phyloP scores from a whole-genome alignment of 2,888 invertebrate genomes.

The Apotomis betuletana region DNA sequence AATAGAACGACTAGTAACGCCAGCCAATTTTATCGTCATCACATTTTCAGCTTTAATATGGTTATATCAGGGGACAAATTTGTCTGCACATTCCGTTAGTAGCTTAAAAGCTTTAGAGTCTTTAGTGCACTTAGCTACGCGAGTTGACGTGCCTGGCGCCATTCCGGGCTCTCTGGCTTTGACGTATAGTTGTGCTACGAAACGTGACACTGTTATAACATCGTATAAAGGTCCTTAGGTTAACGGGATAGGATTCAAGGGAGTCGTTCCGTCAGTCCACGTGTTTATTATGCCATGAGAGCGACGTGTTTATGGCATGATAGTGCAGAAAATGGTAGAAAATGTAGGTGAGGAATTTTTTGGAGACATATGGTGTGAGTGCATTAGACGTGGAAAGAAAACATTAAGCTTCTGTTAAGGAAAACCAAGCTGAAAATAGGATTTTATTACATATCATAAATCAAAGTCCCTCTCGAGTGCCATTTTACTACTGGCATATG shows the following conservation, averaged over 20 bases:
- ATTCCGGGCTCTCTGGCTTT: neutral
- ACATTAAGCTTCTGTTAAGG: neutral
- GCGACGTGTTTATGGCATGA: slow-evolving; percentile 13
- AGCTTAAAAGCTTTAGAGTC: slow-evolving; percentile 12
- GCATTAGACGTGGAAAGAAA: neutral
- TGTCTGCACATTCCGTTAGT: neutral
- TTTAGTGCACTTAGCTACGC: slow-evolving; percentile 33
- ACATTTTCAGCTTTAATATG: slow-evolving; percentile 1
- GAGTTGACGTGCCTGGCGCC: neutral
- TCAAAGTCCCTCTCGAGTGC: neutral
- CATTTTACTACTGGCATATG: neutral
- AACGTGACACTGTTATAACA: slow-evolving; percentile 2
- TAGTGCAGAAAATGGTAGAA: slow-evolving; percentile 10
- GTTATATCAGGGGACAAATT: slow-evolving; percentile 4
- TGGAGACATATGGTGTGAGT: slow-evolving; percentile 3
- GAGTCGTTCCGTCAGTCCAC: neutral
- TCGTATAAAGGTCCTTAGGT: slow-evolving; percentile 20
- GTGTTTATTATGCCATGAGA: neutral
- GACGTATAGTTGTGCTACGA: neutral
- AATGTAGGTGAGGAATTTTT: neutral
- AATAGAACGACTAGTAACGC: neutral
- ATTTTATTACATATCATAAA: neutral
- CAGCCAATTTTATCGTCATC: neutral
- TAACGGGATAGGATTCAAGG: slow-evolving; percentile 8
- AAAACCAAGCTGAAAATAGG: neutral